A percentile compares a stretch with the other conserved stretches of the same genome.
Evolutionary conservation across 2,113 vertebrate species (phyloP).

Genomic region (Corvus hawaiiensis): DNA sequence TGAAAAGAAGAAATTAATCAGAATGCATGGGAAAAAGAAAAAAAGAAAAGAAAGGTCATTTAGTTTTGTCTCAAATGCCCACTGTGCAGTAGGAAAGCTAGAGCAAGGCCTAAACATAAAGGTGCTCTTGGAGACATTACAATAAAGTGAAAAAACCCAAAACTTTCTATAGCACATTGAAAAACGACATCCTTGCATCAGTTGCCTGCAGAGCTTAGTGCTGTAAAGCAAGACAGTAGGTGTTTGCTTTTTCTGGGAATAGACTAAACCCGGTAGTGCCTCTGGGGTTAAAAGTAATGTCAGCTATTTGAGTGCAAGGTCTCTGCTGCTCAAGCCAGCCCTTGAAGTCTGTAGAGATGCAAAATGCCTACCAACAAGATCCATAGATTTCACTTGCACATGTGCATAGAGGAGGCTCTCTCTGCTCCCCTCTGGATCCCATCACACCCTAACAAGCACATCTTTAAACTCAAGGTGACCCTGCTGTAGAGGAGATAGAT

Average conservation of each 20-base stretch:
- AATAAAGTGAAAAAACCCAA: not conserved
- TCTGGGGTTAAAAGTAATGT: not conserved
- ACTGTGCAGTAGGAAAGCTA: not conserved
- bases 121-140: not conserved
- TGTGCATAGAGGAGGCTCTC: not conserved
- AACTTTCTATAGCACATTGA: not conserved
- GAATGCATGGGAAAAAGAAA: not conserved
- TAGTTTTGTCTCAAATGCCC: not conserved
- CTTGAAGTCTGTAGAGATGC: not conserved
- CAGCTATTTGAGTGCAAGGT: not conserved
- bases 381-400: not conserved
- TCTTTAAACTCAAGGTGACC: slow-evolving; percentile 53
- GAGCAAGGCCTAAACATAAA: not conserved
- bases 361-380: not conserved
- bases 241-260: not conserved
- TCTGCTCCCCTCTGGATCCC: not conserved
- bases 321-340: not conserved
- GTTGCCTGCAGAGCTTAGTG: not conserved
- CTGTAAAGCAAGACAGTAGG: not conserved
- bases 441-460: slow-evolving; percentile 12
- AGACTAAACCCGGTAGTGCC: not conserved
- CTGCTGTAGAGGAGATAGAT: not conserved
- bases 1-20: not conserved
- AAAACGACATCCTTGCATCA: not conserved
- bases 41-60: not conserved